Evolutionary conservation across 2,888 invertebrate genomes (phyloP).

Genomic region (Orthosia gracilis): DNA sequence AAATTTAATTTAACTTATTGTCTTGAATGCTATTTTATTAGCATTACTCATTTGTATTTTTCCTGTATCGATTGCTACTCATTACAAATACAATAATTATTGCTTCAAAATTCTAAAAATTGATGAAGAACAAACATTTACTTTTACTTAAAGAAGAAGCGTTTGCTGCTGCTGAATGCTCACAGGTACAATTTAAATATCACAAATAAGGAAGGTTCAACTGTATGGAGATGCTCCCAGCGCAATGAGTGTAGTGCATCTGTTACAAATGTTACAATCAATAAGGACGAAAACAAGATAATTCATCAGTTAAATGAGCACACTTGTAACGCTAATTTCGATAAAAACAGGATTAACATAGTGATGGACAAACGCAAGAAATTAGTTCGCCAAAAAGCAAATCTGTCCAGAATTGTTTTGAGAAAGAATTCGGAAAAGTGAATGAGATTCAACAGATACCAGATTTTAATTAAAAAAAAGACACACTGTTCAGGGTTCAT

Average conservation of each 20-base stretch:
- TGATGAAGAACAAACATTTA: neutral
- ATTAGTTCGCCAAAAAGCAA: constrained; percentile 14
- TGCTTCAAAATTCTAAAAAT: constrained; percentile 5
- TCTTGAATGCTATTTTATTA: too few species aligned
- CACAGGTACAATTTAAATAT: constrained; percentile 10
- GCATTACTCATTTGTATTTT: neutral
- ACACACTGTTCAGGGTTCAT: too few species aligned
- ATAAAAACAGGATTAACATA: constrained; percentile 1
- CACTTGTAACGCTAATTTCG: constrained; percentile 16
- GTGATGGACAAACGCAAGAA: constrained; percentile 14
- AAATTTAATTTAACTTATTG: too few species aligned
- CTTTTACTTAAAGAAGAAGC: constrained; percentile 11
- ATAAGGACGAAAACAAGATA: constrained; percentile 18
- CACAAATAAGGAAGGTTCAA: constrained; percentile 1
- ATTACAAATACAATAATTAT: neutral
- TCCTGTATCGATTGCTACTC: neutral
- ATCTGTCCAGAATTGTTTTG: constrained; percentile 18
- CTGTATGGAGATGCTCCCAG: constrained; percentile 1
- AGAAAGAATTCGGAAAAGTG: constrained; percentile 14
- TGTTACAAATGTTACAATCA: constrained; percentile 23
- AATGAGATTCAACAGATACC: constrained; percentile 1
- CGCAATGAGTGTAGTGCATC: constrained; percentile 23
- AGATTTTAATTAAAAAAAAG: too few species aligned
- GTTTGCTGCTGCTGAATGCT: constrained; percentile 15
- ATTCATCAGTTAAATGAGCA: constrained; percentile 16